Percentiles rank a stretch among this genome's conserved stretches.
phyloP scores from a whole-genome alignment of 1,140 invertebrate species.

The Pseudomyrmex concolor region DNA sequence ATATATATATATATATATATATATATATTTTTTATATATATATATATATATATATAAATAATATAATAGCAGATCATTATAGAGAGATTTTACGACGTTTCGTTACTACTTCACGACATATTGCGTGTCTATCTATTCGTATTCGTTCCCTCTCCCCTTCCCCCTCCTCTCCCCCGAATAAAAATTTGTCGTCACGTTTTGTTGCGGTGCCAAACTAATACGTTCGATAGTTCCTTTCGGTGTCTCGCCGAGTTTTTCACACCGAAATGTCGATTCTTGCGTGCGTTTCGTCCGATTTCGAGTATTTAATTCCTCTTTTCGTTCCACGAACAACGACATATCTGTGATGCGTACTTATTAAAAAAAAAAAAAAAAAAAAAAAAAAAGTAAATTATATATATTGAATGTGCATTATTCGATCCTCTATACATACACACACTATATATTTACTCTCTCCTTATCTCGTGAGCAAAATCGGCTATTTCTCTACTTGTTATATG shows the following conservation, averaged over 20 bases:
- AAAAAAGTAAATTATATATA: slow-evolving; percentile 54
- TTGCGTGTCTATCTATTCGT: no score
- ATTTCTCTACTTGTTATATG: slow-evolving; percentile 37
- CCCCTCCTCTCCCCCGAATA: neutral
- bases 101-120: slow-evolving; percentile 20
- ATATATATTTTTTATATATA: no score
- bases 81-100: no score
- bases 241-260: no score
- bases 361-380: no score
- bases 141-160: no score
- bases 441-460: slow-evolving; percentile 20
- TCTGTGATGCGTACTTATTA: slow-evolving; percentile 77
- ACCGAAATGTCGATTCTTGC: neutral
- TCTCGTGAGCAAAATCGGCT: slow-evolving; percentile 14
- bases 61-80: neutral
- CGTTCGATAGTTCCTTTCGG: neutral
- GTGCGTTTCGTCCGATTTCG: neutral
- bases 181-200: neutral
- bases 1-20: no score
- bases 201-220: neutral
- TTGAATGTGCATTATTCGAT: neutral
- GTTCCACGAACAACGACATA: slow-evolving; percentile 77
- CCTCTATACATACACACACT: no score
- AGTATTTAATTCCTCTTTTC: slow-evolving; percentile 31
- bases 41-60: no score